A percentile compares a stretch with the other conserved stretches of the same genome.
phyloP scores from a whole-genome alignment of 2,113 vertebrate species.

The Suncus etruscus region DNA sequence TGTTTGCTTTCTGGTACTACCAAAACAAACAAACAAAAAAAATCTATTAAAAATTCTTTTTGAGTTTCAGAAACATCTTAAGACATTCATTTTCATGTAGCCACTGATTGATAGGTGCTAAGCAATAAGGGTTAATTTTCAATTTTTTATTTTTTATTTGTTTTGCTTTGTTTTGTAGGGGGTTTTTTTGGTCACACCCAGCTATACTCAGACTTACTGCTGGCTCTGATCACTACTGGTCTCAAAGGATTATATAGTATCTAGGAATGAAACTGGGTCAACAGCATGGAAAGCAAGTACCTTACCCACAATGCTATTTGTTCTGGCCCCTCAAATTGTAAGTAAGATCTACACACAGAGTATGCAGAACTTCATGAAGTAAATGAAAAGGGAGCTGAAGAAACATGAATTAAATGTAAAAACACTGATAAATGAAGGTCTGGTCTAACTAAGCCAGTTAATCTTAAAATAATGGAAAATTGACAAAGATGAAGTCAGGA shows the following conservation, averaged over 20 bases:
- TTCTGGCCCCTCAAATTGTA: no score
- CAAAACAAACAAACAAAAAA: no score
- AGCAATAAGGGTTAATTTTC: not conserved
- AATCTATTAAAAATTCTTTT: not conserved
- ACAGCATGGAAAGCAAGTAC: no score
- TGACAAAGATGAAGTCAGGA: slow-evolving; percentile 3
- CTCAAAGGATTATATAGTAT: no score
- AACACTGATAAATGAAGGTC: not conserved
- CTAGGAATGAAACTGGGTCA: no score
- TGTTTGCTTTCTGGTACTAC: no score
- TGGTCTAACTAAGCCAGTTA: not conserved
- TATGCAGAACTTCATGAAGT: slow-evolving; percentile 27
- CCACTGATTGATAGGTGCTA: not conserved
- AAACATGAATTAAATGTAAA: slow-evolving; percentile 18
- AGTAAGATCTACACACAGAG: not conserved
- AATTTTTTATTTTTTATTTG: not conserved
- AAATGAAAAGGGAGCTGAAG: not conserved
- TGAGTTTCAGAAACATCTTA: slow-evolving; percentile 43
- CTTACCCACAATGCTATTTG: no score
- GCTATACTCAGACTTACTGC: no score
- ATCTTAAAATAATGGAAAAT: slow-evolving; percentile 28
- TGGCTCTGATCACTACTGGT: no score
- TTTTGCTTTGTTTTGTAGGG: not conserved
- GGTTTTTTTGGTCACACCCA: no score
- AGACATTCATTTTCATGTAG: not conserved